Base-by-base conservation (phyloP, 2,888 invertebrate species). In the Tipula unca region DNA sequence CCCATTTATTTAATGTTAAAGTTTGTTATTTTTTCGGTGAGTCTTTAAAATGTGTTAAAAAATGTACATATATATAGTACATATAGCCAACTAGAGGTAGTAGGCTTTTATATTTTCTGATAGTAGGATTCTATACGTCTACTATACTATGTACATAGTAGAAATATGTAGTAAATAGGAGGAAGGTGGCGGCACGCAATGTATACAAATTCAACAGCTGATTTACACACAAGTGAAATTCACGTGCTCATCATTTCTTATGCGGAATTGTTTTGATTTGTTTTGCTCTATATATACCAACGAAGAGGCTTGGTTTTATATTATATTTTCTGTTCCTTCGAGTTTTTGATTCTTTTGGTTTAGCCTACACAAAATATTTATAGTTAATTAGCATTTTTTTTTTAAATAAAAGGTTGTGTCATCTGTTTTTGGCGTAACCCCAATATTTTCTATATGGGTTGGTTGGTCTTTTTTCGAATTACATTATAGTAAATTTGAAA, bases 281-380 rank as follows among this genome's bases (percentile, higher is more conserved):
- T 69, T 10, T 69, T 69, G 25, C 69, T 25, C 10, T 10, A 25
- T 25, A 42, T 42, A 8, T 36, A 10, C n/a, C 13, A 69, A 20
- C 69, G 25, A 69, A 69, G 69, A 69, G 69, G 69, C 69, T 69
- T 69, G 69, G 69, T 69, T 69, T 69, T 69, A 69, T n/a, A n/a
- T 69, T 1, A 8, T 14, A 36, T 25, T 69, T 25, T 69, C 8
- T 69, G 69, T 10, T 69, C 69, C 69, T 25, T 25, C 25, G 14
- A 69, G 8, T 25, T 69, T 69, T n/a, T 48, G 6, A 17, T 48
- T 69, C 6, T 69, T 69, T 69, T 69, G 69, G 48, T n/a, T 69
- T 69, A 69, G 69, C 69, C 69, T 69, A 69, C 25, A 69, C 20
- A 25, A 2, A 69, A 69, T 25, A 69, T 69, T 69, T 69, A 25